These are phyloP conservation scores for Galleria mellonella DNA, from an alignment of 1,140 invertebrate species.

Conservation along the genomic window DNA sequence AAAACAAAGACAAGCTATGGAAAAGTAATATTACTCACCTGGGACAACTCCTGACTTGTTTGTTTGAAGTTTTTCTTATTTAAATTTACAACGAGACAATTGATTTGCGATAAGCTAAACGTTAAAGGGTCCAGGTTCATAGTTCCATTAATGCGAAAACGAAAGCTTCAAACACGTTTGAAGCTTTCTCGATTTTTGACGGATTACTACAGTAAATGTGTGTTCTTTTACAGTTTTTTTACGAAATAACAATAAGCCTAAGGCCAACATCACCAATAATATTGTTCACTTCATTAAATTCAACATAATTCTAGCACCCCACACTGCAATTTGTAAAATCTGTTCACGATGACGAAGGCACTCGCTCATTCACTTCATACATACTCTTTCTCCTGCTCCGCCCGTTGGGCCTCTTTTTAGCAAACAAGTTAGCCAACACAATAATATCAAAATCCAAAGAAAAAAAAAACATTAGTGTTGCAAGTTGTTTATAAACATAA, in stretches of 20 bases:
- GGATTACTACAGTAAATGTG: slow-evolving; percentile 53
- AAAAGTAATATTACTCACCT: slow-evolving; percentile 53
- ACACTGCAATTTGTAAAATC: slow-evolving; percentile 31
- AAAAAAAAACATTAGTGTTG: background rate
- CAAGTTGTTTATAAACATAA: background rate
- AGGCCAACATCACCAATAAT: slow-evolving; percentile 69
- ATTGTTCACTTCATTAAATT: slow-evolving; percentile 54
- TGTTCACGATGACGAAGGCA: slow-evolving; percentile 51
- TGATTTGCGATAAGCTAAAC: slow-evolving; percentile 98
- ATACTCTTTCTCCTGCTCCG: background rate
- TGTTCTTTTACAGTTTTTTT: slow-evolving; percentile 60
- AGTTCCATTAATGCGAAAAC: slow-evolving; percentile 89
- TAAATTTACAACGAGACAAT: slow-evolving; percentile 96
- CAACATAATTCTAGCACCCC: slow-evolving; percentile 52
- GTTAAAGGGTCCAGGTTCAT: slow-evolving; percentile 98
- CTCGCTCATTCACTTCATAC: slow-evolving; percentile 16
- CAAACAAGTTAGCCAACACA: no score
- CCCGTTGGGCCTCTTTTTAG: background rate
- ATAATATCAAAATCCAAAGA: background rate
- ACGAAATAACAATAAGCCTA: slow-evolving; percentile 59
- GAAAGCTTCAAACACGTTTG: slow-evolving; percentile 84
- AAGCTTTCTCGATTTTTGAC: slow-evolving; percentile 79
- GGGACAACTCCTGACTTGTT: slow-evolving; percentile 83
- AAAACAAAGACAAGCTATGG: slow-evolving; percentile 53
- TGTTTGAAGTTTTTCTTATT: slow-evolving; percentile 96